Conservation (phyloP, 1,140 invertebrate genomes). For the Ceratina japonica region DNA sequence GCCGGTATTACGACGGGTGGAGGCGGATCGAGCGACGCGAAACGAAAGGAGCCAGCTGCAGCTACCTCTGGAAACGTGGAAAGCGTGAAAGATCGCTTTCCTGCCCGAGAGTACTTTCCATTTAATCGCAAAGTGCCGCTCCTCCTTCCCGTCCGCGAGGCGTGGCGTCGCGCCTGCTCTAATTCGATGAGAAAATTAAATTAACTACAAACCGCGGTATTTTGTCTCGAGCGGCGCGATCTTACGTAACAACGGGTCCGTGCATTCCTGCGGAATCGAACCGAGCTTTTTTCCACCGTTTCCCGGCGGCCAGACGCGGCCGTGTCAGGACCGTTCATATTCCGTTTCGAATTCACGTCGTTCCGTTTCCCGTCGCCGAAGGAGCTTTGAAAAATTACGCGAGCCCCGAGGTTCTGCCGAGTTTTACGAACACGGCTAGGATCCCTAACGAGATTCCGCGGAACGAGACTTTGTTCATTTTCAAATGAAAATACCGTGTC, state of each 20-base stretch:
- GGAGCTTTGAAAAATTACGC: not conserved
- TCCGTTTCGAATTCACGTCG: constrained; percentile 22
- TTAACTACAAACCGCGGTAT: constrained; percentile 34
- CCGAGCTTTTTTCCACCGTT: not conserved
- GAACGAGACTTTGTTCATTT: constrained; percentile 7
- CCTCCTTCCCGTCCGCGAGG: constrained; percentile 1
- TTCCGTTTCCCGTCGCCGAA: not conserved
- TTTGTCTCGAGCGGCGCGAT: constrained; percentile 23
- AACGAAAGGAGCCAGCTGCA: constrained; percentile 14
- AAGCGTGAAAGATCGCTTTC: constrained; percentile 62
- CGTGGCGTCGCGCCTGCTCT: constrained; percentile 11
- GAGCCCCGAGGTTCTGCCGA: not conserved
- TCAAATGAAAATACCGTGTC: constrained; percentile 5
- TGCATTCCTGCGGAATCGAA: not conserved
- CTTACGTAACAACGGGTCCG: constrained; percentile 10
- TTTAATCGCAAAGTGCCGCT: constrained; percentile 57
- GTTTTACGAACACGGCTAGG: not conserved
- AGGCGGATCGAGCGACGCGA: constrained; percentile 22
- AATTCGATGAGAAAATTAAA: constrained; percentile 58
- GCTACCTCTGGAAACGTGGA: constrained; percentile 54
- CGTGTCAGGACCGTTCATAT: not conserved
- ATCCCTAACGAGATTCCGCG: constrained; percentile 4
- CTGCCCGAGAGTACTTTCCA: constrained; percentile 63
- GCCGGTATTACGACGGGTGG: constrained; percentile 38
- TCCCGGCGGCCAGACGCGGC: not conserved